Conservation (phyloP, 2,888 invertebrate species). For the Neoitamus cyanurus region DNA sequence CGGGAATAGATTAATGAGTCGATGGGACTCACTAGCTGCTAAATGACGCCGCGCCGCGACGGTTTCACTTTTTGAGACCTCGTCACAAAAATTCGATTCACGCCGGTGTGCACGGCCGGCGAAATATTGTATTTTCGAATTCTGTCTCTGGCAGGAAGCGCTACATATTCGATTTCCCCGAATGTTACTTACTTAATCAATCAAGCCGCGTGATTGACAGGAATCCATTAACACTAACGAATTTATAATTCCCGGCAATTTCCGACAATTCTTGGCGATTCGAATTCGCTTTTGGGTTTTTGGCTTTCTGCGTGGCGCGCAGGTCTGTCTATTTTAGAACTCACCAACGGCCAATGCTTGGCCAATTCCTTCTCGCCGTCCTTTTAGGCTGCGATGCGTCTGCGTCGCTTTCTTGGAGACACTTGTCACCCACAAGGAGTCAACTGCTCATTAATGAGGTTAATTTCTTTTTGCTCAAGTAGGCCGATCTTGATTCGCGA, state of each 20-base stretch:
- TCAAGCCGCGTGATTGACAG: slow-evolving; percentile 41
- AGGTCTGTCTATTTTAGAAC: not conserved
- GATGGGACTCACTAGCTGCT: slow-evolving; percentile 21
- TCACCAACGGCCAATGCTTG: not conserved
- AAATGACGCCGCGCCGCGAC: slow-evolving; percentile 15
- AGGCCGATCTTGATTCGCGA: not conserved
- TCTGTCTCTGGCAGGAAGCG: slow-evolving; percentile 35
- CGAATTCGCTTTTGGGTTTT: not conserved
- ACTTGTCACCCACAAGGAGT: not conserved
- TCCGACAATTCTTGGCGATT: not conserved
- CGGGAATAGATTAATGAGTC: slow-evolving; percentile 40
- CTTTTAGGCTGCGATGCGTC: not conserved
- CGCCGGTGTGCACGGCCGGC: slow-evolving; percentile 11
- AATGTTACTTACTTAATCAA: slow-evolving; percentile 48
- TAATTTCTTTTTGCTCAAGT: not conserved
- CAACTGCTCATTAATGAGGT: not conserved
- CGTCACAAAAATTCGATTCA: slow-evolving; percentile 21
- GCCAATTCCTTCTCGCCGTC: not conserved
- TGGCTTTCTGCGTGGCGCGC: not conserved
- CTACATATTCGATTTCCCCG: slow-evolving; percentile 42
- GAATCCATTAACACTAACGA: slow-evolving; percentile 43
- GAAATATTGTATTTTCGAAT: slow-evolving; percentile 37
- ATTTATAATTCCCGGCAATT: slow-evolving; percentile 33
- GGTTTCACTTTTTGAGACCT: slow-evolving; percentile 40
- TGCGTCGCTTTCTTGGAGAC: not conserved